A percentile compares a stretch with the other conserved stretches of the same genome.
phyloP scores from a whole-genome alignment of 1,140 invertebrate species.

The Hyles euphorbiae region DNA sequence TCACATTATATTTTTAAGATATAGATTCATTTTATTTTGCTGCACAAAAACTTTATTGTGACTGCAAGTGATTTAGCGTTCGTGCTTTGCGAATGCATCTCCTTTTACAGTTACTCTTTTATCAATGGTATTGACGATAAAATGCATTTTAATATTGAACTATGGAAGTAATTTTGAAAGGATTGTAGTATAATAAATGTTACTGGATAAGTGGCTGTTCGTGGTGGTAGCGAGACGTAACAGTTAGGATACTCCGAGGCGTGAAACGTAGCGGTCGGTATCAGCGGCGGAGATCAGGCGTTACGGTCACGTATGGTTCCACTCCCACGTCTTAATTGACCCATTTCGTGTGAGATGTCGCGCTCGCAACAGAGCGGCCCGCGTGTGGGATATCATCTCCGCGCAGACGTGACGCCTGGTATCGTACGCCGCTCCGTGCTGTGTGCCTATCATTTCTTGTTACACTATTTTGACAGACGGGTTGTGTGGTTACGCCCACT shows the following conservation, averaged over 20 bases:
- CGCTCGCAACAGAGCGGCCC: constrained; percentile 38
- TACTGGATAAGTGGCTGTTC: too few species aligned
- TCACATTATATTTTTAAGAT: background rate
- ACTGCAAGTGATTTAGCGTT: constrained; percentile 18
- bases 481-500: constrained; percentile 12
- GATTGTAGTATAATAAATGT: too few species aligned
- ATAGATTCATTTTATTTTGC: too few species aligned
- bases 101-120: too few species aligned
- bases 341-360: constrained; percentile 66
- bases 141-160: too few species aligned
- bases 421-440: constrained; percentile 36
- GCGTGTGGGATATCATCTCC: constrained; percentile 64
- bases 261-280: constrained; percentile 58
- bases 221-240: too few species aligned
- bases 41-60: constrained; percentile 3
- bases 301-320: constrained; percentile 64
- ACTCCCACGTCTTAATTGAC: constrained; percentile 74
- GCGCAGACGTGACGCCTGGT: constrained; percentile 50
- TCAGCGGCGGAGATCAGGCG: constrained; percentile 51
- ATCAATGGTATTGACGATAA: too few species aligned
- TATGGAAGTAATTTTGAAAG: too few species aligned
- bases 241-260: constrained; percentile 34
- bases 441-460: constrained; percentile 19
- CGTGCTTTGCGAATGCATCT: too few species aligned
- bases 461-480: constrained; percentile 43